phyloP scores from a whole-genome alignment of 2,888 invertebrate species.

The Leucania comma region DNA sequence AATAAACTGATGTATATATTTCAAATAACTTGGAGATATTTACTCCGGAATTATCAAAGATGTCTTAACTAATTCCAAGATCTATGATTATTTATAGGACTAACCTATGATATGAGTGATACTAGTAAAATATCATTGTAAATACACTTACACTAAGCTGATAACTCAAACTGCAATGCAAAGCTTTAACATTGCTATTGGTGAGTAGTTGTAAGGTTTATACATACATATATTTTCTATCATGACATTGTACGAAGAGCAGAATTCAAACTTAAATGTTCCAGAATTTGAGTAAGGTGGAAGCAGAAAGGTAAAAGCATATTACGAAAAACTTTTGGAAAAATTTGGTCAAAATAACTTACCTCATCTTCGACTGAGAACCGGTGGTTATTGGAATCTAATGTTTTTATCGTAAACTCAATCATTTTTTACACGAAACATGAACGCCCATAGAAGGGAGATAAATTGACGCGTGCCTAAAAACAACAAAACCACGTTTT shows the following conservation, averaged over 20 bases:
- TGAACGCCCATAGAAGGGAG: conserved; percentile 67
- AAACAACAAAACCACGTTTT: conserved; percentile 62
- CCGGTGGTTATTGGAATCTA: conserved; percentile 96
- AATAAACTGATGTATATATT: not conserved
- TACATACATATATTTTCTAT: not conserved
- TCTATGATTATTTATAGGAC: not conserved
- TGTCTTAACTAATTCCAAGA: not conserved
- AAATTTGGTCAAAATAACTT: conserved; percentile 81
- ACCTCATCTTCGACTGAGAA: conserved; percentile 96
- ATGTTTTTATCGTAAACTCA: conserved; percentile 96
- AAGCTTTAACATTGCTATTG: not conserved
- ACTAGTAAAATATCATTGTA: conserved; percentile 5
- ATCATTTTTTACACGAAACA: conserved; percentile 91
- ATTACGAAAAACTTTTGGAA: not conserved
- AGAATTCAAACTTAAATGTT: not conserved
- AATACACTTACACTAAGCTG: conserved; percentile 9
- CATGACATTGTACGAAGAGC: conserved; percentile 11
- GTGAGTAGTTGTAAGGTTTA: conserved; percentile 6
- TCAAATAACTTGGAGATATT: not conserved
- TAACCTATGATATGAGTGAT: conserved; percentile 12
- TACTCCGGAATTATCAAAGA: not conserved
- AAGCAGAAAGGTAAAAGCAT: too few relatives aligned
- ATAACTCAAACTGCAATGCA: conserved; percentile 15
- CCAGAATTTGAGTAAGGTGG: not conserved
- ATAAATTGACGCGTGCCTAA: conserved; percentile 71